Evolutionary conservation across 2,888 invertebrate species (phyloP).

Genomic region (Netelia inedita): DNA sequence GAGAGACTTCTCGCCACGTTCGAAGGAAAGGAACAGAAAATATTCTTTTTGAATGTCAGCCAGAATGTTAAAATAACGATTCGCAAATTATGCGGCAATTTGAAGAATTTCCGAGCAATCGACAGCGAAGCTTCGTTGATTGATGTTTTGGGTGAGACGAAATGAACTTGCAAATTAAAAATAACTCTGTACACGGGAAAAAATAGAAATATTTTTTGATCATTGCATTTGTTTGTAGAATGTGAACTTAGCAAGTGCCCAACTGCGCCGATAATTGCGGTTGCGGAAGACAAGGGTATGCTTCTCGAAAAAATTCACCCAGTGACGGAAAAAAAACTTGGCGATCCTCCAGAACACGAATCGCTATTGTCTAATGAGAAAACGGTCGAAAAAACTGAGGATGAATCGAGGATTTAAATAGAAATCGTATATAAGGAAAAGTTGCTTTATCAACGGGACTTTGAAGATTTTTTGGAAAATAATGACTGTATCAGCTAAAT

Average conservation of each 20-base stretch:
- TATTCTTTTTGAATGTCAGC: slow-evolving; percentile 86
- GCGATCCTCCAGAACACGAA: slow-evolving; percentile 59
- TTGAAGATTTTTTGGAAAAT: no score
- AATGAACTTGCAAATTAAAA: neutral
- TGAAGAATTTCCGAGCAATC: slow-evolving; percentile 73
- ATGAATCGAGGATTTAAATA: slow-evolving; percentile 11
- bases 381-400: slow-evolving; percentile 37
- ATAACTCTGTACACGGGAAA: neutral
- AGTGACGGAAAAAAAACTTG: slow-evolving; percentile 27
- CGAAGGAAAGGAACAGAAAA: slow-evolving; percentile 85
- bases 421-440: neutral
- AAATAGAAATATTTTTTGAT: neutral
- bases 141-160: slow-evolving; percentile 69
- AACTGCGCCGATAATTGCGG: slow-evolving; percentile 66
- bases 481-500: no score
- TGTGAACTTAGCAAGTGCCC: slow-evolving; percentile 69
- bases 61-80: slow-evolving; percentile 78
- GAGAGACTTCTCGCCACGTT: slow-evolving; percentile 87
- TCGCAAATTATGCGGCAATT: slow-evolving; percentile 69
- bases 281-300: slow-evolving; percentile 48
- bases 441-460: no score
- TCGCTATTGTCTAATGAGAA: slow-evolving; percentile 52
- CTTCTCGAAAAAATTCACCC: slow-evolving; percentile 40
- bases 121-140: slow-evolving; percentile 74
- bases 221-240: slow-evolving; percentile 42